phyloP scores from a whole-genome alignment of 2,797 vertebrate genomes.

The Aplochiton taeniatus region DNA sequence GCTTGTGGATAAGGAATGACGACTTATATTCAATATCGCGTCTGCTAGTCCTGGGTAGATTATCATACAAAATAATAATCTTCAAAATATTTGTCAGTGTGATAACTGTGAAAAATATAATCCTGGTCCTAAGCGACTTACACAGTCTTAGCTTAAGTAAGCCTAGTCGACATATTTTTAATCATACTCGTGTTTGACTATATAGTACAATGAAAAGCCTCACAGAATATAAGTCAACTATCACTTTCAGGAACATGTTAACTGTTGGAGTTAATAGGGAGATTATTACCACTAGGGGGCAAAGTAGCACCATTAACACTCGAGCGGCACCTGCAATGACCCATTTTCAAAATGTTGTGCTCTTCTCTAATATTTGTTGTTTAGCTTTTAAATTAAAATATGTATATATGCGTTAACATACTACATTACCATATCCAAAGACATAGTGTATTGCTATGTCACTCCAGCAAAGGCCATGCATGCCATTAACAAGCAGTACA shows the following conservation, averaged over 20 bases:
- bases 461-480: slow-evolving; percentile 44
- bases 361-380: slow-evolving; percentile 64
- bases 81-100: no score
- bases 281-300: slow-evolving; percentile 76
- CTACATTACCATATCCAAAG: slow-evolving; percentile 63
- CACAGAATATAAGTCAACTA: no score
- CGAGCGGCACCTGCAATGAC: slow-evolving; percentile 68
- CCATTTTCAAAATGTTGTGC: slow-evolving; percentile 73
- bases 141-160: no score
- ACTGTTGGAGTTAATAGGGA: slow-evolving; percentile 52
- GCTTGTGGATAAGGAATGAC: no score
- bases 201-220: no score
- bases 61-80: no score
- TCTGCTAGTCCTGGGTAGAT: no score
- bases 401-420: slow-evolving; percentile 64
- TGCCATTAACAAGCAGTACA: slow-evolving; percentile 46
- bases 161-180: no score
- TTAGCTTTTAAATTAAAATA: slow-evolving; percentile 71
- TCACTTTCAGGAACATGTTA: slow-evolving; percentile 43
- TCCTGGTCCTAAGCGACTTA: no score
- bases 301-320: slow-evolving; percentile 76
- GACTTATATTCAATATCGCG: no score
- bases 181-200: no score
- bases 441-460: slow-evolving; percentile 47
- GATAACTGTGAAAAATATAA: no score